Conservation (phyloP, 2,888 invertebrate genomes). For the Pseudanteris insignis region DNA sequence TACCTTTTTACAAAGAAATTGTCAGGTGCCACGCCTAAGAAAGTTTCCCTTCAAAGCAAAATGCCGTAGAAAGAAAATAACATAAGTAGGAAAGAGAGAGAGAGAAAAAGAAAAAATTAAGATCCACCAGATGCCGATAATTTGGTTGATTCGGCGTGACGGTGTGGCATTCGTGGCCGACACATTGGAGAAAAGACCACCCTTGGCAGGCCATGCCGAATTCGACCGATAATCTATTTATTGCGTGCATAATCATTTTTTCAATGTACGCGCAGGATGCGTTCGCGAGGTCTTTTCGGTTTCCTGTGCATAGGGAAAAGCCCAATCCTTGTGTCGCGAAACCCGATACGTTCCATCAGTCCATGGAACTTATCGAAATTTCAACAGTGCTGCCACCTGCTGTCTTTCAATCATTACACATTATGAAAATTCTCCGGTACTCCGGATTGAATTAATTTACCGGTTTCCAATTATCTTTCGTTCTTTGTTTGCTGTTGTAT, state of each 20-base stretch:
- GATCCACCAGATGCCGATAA: slow-evolving; percentile 56
- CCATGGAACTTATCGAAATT: slow-evolving; percentile 27
- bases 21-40: slow-evolving; percentile 41
- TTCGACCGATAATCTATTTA: slow-evolving; percentile 61
- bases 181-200: slow-evolving; percentile 15
- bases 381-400: slow-evolving; percentile 33
- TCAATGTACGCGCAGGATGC: slow-evolving; percentile 24
- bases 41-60: slow-evolving; percentile 10
- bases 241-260: slow-evolving; percentile 58
- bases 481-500: slow-evolving; percentile 22
- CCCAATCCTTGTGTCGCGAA: slow-evolving; percentile 17
- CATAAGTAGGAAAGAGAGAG: slow-evolving; percentile 4
- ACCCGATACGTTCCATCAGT: slow-evolving; percentile 15
- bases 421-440: slow-evolving; percentile 30
- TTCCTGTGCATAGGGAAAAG: slow-evolving; percentile 2
- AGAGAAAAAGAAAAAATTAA: slow-evolving; percentile 2
- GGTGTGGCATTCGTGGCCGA: slow-evolving; percentile 27
- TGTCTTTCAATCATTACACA: slow-evolving; percentile 28
- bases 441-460: slow-evolving; percentile 9
- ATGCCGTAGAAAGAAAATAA: not conserved
- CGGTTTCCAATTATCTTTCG: not conserved
- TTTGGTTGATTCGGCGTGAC: slow-evolving; percentile 58
- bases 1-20: slow-evolving; percentile 45
- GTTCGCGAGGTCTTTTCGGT: slow-evolving; percentile 10
- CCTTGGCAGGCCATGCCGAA: slow-evolving; percentile 47